Base-by-base conservation (phyloP, 2,797 vertebrate species). In the Lacerta bilineata region DNA sequence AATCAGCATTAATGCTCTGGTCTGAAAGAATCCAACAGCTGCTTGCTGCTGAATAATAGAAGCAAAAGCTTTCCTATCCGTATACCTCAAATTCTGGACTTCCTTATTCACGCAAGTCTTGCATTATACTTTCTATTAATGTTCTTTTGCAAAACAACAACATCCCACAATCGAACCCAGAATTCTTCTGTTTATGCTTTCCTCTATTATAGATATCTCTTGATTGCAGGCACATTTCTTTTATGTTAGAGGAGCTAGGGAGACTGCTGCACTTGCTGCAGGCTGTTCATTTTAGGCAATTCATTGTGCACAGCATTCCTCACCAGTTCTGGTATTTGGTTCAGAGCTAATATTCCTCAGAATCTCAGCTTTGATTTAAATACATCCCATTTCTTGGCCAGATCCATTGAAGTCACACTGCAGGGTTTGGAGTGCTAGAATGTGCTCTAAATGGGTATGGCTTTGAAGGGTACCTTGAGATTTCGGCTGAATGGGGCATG, bases 21-120 rank as follows among this genome's bases (percentile, higher is more conserved):
- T 46, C 33, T 87, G 46, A 80, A 87, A 80, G 46, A 80, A 43
- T 87, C 61, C 69, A 81, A 10, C 25, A 80, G 15, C 36, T 80
- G 78, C 33, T 80, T 72, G 27, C 33, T 80, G 33, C 46, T 87
- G 69, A 87, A 87, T 80, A 80, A 80, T 61, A 81, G 50, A 80
- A 80, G 39, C 77, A 75, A 74, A 74, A 33, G 3, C 50, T 83
- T 36, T 75, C 66, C 55, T 75, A 46, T 64, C n/a, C 74, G 3
- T 50, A 81, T n/a, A n/a, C 41, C 11, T 74, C 0, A 25, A 15
- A 20, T 80, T 59, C 29, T 61, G 5, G n/a, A 46, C 36, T 68
- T 66, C 8, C 4, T 55, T 4, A 46, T 75, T 75, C 39, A 75
- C 83, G 25, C n/a, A 66, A 66, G 29, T 27, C 39, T 75, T 87